Conservation (phyloP, 2,888 invertebrate genomes). For the Alentia gelatinosa region DNA sequence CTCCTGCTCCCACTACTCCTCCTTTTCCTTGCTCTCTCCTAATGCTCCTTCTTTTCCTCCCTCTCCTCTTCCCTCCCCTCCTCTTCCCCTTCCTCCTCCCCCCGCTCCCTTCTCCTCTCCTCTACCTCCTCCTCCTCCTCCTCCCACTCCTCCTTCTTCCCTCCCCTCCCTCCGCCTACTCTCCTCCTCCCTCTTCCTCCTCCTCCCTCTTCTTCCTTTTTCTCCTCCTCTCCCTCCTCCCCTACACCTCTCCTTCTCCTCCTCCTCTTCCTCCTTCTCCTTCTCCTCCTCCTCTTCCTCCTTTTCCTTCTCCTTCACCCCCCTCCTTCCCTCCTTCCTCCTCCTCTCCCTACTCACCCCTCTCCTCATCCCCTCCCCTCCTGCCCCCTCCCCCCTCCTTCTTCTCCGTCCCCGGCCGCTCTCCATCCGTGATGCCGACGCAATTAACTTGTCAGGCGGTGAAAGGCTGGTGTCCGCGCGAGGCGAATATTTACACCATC, state of each 20-base stretch:
- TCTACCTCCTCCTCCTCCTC: background rate
- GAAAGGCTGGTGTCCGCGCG: constrained; percentile 37
- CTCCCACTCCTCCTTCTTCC: background rate
- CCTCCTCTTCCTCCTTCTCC: background rate
- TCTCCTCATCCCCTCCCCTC: background rate
- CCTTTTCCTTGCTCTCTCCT: background rate
- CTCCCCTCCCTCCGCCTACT: background rate
- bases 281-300: background rate
- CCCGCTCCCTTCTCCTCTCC: background rate
- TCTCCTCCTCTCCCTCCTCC: background rate
- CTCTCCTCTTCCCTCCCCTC: background rate
- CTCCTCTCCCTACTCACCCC: background rate
- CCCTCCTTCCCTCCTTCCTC: background rate
- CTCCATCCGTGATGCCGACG: background rate
- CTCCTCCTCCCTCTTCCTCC: background rate
- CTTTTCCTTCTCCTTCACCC: background rate
- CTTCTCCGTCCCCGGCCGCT: background rate
- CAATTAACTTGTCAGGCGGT: constrained; percentile 55
- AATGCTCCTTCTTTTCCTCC: background rate
- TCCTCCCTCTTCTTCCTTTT: background rate
- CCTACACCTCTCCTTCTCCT: background rate
- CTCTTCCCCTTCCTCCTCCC: background rate
- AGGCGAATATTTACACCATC: constrained; percentile 38
- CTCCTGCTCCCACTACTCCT: background rate
- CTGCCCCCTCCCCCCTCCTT: background rate